Conservation (phyloP, 2,888 invertebrate species). For the Criorhina ranunculi region DNA sequence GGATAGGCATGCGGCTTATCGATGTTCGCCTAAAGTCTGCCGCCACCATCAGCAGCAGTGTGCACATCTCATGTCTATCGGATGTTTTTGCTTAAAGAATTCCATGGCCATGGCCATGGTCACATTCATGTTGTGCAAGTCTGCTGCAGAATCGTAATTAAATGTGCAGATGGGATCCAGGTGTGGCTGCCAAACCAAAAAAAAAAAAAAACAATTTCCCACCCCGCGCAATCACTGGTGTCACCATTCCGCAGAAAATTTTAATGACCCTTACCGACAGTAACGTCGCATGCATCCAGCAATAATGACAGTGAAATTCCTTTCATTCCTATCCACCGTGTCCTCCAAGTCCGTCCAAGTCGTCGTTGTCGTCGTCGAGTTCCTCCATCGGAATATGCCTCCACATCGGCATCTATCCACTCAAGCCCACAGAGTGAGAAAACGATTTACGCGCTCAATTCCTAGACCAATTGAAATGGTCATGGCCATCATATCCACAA, state of each 20-base stretch:
- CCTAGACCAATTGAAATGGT: constrained; percentile 71
- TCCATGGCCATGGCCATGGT: constrained; percentile 36
- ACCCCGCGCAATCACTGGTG: constrained; percentile 66
- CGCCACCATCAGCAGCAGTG: constrained; percentile 28
- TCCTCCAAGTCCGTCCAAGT: background rate
- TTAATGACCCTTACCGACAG: constrained; percentile 70
- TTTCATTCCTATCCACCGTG: constrained; percentile 62
- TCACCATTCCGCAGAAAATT: constrained; percentile 65
- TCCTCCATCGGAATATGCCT: background rate
- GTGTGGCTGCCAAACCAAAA: constrained; percentile 61
- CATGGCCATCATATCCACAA: constrained; percentile 66
- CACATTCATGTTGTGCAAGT: constrained; percentile 27
- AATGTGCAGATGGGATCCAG: constrained; percentile 75
- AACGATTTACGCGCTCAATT: constrained; percentile 73
- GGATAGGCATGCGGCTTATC: constrained; percentile 62
- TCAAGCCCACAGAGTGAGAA: constrained; percentile 40
- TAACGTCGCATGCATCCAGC: constrained; percentile 60
- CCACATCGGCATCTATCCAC: constrained; percentile 3
- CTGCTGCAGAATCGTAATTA: constrained; percentile 67
- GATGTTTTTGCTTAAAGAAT: constrained; percentile 61
- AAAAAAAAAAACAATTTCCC: constrained; percentile 39
- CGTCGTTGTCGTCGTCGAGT: constrained; percentile 12
- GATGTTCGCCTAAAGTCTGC: constrained; percentile 49
- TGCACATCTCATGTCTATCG: constrained; percentile 38
- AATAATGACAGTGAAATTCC: constrained; percentile 70